These are phyloP conservation scores for Cyprinodon tularosa DNA, from an alignment of 2,113 vertebrate species.

Conservation along the genomic window DNA sequence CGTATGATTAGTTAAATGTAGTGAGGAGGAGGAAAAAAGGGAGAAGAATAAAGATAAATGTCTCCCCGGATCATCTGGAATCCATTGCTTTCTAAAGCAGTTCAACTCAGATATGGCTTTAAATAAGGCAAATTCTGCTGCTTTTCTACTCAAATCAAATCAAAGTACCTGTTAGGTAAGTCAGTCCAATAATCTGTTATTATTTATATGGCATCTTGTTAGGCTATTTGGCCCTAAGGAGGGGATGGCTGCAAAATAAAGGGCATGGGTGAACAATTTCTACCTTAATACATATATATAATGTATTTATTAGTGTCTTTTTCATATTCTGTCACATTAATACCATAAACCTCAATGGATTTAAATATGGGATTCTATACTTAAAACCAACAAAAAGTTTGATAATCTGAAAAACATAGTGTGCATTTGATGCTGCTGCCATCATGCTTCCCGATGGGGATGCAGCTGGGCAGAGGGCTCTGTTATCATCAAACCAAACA, in stretches of 20 bases:
- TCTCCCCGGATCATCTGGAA: conserved; percentile 56
- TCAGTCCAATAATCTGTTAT: conserved; percentile 14
- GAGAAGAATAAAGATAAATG: conserved; percentile 63
- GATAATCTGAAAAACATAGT: neutral
- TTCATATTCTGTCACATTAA: neutral
- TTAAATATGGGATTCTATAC: neutral
- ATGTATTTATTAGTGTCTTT: neutral
- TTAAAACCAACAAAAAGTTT: neutral
- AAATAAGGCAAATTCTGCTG: conserved; percentile 41
- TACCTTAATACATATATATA: neutral
- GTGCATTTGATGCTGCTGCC: neutral
- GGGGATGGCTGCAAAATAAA: conserved; percentile 35
- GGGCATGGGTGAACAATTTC: neutral
- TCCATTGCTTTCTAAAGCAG: conserved; percentile 55
- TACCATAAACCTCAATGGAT: neutral
- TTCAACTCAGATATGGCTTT: conserved; percentile 41
- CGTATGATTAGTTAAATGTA: conserved; percentile 40
- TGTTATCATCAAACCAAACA: neutral
- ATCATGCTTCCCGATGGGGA: no score
- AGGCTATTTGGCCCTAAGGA: conserved; percentile 26
- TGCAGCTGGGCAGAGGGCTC: no score
- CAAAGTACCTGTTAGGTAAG: conserved; percentile 48
- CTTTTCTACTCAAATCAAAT: conserved; percentile 31
- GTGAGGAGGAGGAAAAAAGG: conserved; percentile 33
- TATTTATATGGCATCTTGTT: conserved; percentile 13